Percentiles rank a stretch among this genome's conserved stretches.
These are phyloP conservation scores for Lacanobia oleracea DNA, from an alignment of 2,888 invertebrate genomes.

Conservation along the genomic window DNA sequence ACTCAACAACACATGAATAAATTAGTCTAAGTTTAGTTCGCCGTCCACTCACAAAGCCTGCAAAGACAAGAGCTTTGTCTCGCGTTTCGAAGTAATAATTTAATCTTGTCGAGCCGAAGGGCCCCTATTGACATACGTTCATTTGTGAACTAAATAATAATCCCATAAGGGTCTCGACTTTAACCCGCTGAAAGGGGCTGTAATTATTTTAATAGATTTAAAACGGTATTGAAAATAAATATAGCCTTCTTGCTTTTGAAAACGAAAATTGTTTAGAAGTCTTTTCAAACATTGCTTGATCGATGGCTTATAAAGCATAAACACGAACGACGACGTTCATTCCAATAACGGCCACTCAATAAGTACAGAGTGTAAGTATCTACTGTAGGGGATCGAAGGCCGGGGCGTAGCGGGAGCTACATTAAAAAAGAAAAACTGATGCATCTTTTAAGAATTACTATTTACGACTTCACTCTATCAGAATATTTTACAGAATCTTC, in stretches of 20 bases:
- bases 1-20: conserved; percentile 26
- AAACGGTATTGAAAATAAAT: neutral
- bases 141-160: conserved; percentile 20
- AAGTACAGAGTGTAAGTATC: neutral
- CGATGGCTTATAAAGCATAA: neutral
- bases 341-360: conserved; percentile 14
- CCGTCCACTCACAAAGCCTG: conserved; percentile 18
- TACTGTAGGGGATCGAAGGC: no score
- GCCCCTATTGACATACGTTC: conserved; percentile 1
- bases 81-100: conserved; percentile 28
- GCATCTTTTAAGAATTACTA: no score
- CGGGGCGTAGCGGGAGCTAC: no score
- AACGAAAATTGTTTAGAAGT: neutral
- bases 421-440: no score
- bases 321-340: neutral
- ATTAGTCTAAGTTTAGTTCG: conserved; percentile 16
- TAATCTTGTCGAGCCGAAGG: conserved; percentile 18
- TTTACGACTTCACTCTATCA: no score
- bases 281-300: neutral
- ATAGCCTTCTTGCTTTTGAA: neutral
- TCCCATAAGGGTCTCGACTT: conserved; percentile 14
- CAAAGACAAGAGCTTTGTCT: conserved; percentile 24
- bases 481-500: no score
- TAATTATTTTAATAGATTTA: neutral
- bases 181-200: neutral